Evolutionary conservation across 2,113 vertebrate species (phyloP).

Genomic region (Shinisaurus crocodilurus): DNA sequence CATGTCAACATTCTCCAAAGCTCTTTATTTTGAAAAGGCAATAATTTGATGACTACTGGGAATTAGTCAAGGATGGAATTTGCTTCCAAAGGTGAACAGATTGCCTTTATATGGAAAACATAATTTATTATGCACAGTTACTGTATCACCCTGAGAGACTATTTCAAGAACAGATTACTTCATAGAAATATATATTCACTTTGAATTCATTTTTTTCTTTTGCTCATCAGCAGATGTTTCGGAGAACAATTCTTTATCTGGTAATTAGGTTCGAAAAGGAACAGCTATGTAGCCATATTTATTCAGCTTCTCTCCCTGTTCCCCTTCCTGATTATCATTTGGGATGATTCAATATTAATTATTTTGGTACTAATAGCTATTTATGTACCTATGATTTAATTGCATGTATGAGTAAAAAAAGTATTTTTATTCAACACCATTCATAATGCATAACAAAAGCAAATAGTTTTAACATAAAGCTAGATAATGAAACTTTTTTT

Average conservation of each 20-base stretch:
- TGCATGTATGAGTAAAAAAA: neutral
- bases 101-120: neutral
- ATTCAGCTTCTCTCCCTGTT: neutral
- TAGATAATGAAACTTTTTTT: neutral
- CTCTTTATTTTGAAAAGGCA: neutral
- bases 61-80: neutral
- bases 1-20: neutral
- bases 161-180: neutral
- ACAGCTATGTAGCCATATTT: neutral
- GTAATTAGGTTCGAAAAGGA: conserved; percentile 4
- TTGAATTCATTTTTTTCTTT: neutral
- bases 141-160: neutral
- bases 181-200: neutral
- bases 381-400: neutral
- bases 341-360: neutral
- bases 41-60: neutral
- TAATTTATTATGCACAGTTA: conserved; percentile 1
- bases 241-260: neutral
- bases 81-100: neutral
- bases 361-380: conserved; percentile 6
- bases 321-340: neutral
- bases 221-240: neutral
- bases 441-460: neutral
- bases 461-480: neutral
- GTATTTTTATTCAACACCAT: neutral